Conservation (phyloP, 2,888 invertebrate genomes). For the Lamellibrachia columna region DNA sequence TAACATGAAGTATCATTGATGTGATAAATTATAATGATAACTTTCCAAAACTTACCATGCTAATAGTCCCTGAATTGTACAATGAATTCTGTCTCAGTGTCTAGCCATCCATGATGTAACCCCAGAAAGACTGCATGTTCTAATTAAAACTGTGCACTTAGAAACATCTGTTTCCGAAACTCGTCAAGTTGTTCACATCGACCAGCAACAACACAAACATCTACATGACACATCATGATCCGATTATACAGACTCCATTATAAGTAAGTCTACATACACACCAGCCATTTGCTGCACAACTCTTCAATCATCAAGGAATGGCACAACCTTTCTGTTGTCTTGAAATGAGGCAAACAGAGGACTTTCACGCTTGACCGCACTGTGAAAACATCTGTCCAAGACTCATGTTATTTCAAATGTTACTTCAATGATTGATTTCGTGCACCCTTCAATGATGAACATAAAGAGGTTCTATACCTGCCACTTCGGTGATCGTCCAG, state of each 20-base stretch:
- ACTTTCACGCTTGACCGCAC: not conserved
- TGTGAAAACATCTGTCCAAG: not conserved
- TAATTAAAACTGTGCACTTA: not conserved
- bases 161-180: not conserved
- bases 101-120: not conserved
- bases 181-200: not conserved
- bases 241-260: not conserved
- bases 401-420: not conserved
- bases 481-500: not conserved
- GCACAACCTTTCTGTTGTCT: not conserved
- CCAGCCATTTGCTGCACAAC: not conserved
- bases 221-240: not conserved
- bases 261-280: not conserved
- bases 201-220: not conserved
- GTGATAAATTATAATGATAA: too few relatives aligned
- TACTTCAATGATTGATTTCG: constrained; percentile 10
- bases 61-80: too few relatives aligned
- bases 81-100: too few relatives aligned
- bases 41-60: too few relatives aligned
- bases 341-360: not conserved
- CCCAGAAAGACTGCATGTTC: not conserved
- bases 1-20: too few relatives aligned
- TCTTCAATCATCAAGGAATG: not conserved
- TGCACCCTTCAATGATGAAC: not conserved
- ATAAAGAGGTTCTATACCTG: not conserved